These are phyloP conservation scores for Limnephilus marmoratus DNA, from an alignment of 2,888 invertebrate species.

Conservation along the genomic window DNA sequence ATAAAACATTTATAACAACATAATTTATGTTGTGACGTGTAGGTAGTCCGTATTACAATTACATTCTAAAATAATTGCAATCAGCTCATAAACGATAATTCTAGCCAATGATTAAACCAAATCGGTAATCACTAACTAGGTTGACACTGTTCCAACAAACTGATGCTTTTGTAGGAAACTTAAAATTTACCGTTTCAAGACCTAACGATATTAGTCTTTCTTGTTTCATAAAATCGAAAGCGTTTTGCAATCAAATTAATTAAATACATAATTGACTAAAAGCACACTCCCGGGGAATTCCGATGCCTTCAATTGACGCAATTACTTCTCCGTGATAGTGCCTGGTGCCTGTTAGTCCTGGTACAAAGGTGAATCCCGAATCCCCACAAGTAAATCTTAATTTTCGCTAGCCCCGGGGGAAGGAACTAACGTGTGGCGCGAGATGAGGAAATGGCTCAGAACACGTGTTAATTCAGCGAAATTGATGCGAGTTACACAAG, in stretches of 20 bases:
- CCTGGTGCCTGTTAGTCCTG: neutral
- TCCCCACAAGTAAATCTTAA: slow-evolving; percentile 32
- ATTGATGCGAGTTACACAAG: slow-evolving; percentile 30
- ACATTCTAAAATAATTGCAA: neutral
- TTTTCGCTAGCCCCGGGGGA: slow-evolving; percentile 23
- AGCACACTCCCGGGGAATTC: neutral
- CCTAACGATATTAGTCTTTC: neutral
- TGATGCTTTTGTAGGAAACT: neutral
- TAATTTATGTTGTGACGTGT: too few species aligned
- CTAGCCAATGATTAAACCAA: neutral
- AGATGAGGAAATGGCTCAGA: slow-evolving; percentile 34
- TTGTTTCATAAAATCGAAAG: neutral
- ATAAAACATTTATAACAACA: too few species aligned
- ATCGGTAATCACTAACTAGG: neutral
- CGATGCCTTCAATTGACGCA: neutral
- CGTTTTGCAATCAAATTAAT: neutral
- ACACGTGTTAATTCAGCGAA: slow-evolving; percentile 41
- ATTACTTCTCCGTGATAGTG: neutral
- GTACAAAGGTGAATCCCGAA: slow-evolving; percentile 21
- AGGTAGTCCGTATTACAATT: neutral
- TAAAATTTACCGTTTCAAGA: neutral
- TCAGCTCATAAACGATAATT: neutral
- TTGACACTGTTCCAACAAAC: neutral
- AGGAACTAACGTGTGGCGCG: slow-evolving; percentile 2
- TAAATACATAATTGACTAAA: neutral